Percentiles rank a stretch among this genome's conserved stretches.
phyloP scores from a whole-genome alignment of 1,140 invertebrate genomes.

The Drosophila busckii region DNA sequence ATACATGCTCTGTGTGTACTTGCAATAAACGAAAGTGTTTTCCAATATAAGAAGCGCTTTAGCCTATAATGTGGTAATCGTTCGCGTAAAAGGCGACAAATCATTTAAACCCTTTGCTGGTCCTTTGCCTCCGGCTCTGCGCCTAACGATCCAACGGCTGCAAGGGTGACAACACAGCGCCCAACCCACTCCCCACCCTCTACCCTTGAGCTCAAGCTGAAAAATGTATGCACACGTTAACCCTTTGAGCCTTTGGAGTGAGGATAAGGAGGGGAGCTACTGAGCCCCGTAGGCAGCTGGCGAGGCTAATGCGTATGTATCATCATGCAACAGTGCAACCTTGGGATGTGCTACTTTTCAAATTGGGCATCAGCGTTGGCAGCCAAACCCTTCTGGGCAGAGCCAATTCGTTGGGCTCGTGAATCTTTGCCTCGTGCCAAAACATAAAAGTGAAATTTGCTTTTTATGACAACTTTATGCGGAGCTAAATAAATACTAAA shows the following conservation, averaged over 20 bases:
- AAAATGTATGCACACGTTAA: constrained; percentile 59
- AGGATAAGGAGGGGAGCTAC: neutral
- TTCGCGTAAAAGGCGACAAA: constrained; percentile 78
- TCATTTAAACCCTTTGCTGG: constrained; percentile 66
- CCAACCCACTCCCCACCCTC: neutral
- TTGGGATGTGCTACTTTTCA: constrained; percentile 28
- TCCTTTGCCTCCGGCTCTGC: neutral
- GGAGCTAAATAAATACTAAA: constrained; percentile 71
- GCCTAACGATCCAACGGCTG: constrained; percentile 20
- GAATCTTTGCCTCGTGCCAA: constrained; percentile 63
- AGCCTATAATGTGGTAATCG: constrained; percentile 78
- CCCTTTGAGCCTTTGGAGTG: constrained; percentile 47
- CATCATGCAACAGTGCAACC: constrained; percentile 23
- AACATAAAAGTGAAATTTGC: constrained; percentile 74
- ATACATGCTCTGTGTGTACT: constrained; percentile 43
- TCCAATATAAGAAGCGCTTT: constrained; percentile 70
- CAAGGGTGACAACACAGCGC: constrained; percentile 64
- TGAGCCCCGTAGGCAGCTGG: constrained; percentile 41
- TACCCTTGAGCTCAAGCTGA: constrained; percentile 4
- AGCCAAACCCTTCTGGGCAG: constrained; percentile 15
- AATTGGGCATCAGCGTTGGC: constrained; percentile 56
- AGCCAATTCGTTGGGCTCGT: constrained; percentile 64
- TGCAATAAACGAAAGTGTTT: constrained; percentile 77
- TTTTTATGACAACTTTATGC: constrained; percentile 77
- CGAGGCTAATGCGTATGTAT: constrained; percentile 48